phyloP scores from a whole-genome alignment of 2,797 vertebrate genomes.

The Bradypodion pumilum region DNA sequence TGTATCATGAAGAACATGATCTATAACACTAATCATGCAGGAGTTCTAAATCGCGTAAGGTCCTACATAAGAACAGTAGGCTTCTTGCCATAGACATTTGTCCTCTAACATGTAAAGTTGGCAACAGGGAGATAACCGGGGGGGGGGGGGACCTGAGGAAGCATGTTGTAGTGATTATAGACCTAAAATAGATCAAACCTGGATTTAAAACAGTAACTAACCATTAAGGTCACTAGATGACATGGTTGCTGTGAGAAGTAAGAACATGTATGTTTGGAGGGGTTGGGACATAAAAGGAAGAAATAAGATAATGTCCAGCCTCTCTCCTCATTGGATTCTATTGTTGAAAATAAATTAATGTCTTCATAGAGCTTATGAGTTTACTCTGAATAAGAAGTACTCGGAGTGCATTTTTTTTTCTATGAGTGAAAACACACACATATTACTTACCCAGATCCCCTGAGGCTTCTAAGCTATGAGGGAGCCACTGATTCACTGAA shows the following conservation, averaged over 20 bases:
- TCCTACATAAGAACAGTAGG: background rate
- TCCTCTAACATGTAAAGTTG: background rate
- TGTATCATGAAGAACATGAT: background rate
- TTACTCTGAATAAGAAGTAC: too few species aligned
- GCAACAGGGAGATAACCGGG: background rate
- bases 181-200: background rate
- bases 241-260: too few species aligned
- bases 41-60: background rate
- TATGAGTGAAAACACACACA: background rate
- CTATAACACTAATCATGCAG: background rate
- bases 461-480: background rate
- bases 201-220: background rate
- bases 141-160: background rate
- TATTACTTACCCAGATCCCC: background rate
- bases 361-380: too few species aligned
- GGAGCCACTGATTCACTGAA: background rate
- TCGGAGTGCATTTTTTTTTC: background rate
- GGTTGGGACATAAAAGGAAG: too few species aligned
- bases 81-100: background rate
- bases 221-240: too few species aligned
- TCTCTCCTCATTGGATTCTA: too few species aligned
- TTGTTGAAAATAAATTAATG: too few species aligned
- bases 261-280: too few species aligned
- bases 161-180: background rate
- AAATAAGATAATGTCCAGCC: too few species aligned